Conservation (phyloP, 2,113 vertebrate genomes). For the Oplegnathus fasciatus region DNA sequence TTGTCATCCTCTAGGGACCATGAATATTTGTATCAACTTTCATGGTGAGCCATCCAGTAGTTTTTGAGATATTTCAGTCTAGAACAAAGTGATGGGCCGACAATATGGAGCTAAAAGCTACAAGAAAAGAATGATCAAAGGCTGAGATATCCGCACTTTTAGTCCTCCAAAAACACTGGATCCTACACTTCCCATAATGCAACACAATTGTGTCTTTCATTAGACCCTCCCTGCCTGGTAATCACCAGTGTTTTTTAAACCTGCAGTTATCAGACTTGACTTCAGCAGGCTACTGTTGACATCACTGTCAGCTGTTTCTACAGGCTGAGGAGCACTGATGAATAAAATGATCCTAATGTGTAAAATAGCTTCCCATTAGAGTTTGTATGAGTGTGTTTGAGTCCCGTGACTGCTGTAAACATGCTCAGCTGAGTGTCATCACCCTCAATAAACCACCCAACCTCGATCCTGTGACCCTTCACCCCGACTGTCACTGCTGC, state of each 20-base stretch:
- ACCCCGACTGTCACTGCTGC: no score
- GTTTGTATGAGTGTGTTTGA: not conserved
- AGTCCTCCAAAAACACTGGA: not conserved
- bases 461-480: constrained; percentile 22
- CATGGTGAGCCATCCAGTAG: no score
- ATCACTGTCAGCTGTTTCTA: not conserved
- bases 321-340: not conserved
- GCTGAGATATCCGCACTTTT: not conserved
- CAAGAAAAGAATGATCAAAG: not conserved
- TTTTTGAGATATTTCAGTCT: no score
- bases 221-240: not conserved
- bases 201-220: not conserved
- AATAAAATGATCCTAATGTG: not conserved
- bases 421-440: constrained; percentile 11
- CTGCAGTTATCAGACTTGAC: not conserved
- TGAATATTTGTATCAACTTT: no score
- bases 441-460: not conserved
- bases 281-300: not conserved
- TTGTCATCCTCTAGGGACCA: no score
- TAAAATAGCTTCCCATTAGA: not conserved
- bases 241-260: not conserved
- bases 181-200: not conserved
- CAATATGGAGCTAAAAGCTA: not conserved
- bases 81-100: no score
- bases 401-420: not conserved